Evolutionary conservation across 2,113 vertebrate species (phyloP), one percentile per base, ranked within the genome.

Genomic region (Triplophysa tibetana): DNA sequence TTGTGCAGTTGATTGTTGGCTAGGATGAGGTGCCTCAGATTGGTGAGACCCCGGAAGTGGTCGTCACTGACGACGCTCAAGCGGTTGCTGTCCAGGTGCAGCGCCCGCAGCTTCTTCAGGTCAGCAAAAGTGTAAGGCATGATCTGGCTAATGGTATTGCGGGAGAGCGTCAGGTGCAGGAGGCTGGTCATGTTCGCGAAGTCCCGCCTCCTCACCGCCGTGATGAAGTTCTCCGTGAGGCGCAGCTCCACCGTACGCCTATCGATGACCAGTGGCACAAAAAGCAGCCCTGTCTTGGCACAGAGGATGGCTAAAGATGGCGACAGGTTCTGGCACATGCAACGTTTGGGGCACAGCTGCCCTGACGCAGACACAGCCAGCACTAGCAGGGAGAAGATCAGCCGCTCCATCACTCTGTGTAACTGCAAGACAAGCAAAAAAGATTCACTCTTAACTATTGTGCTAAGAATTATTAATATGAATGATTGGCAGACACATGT

Each of bases 151-250:
- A 99, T 98, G 75, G 97, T 98, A 80, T 99, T 99, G 7, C 95
- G 91, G 0, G 96, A 97, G 0, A 98, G 81, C 0, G 96, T 98
- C 82, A 98, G 84, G 70, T 99, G 96, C 41, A 98, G 90, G 1
- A 98, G 91, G 38, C 93, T 93, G 0, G 96, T 99, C 97, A 99
- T 98, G 89, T 99, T 98, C 76, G 96, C 95, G 81, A 99, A 97
- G 70, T 98, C 97, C 0, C 92, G 92, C 1, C 87, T 85, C 16
- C 95, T 87, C 0, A 98, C 93, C 0, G 93, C 93, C 0, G 96
- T 97, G 76, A 98, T 99, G 86, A 98, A 99, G 85, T 99, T 99
- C 81, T 98, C 97, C 6, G 96, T 96, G 1, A 98, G 88, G 2
- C 97, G 90, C 0, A 98, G 94, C 81, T 99, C 97, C 0, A 97